phyloP scores from a whole-genome alignment of 1,140 invertebrate species.

The Heliothis subflexa region DNA sequence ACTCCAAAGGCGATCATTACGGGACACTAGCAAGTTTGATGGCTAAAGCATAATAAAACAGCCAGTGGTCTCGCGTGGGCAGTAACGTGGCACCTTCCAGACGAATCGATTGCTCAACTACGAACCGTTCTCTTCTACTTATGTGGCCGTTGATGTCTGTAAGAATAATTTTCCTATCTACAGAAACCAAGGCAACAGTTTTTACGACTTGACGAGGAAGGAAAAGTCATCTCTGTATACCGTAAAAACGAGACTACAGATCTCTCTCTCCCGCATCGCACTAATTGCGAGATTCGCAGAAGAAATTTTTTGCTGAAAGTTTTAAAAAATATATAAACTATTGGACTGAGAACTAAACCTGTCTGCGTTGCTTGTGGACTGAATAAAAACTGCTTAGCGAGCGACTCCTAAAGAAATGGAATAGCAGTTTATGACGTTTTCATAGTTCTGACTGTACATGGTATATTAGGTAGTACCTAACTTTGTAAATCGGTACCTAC shows the following conservation, averaged over 20 bases:
- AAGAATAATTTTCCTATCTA: conserved; percentile 39
- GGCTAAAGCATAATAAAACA: conserved; percentile 36
- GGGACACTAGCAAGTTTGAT: conserved; percentile 29
- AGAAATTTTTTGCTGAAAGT: conserved; percentile 26
- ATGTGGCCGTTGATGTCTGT: conserved; percentile 2
- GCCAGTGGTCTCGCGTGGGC: conserved; percentile 21
- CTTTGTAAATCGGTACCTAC: too few relatives aligned
- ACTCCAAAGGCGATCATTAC: conserved; percentile 7
- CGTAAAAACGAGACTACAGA: conserved; percentile 11
- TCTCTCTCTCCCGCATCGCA: conserved; percentile 10
- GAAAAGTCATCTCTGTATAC: conserved; percentile 11
- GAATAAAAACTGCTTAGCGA: background rate
- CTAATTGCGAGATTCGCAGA: conserved; percentile 41
- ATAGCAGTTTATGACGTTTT: background rate
- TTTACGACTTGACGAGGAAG: conserved; percentile 13
- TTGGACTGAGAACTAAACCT: background rate
- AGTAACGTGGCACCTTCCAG: conserved; percentile 32
- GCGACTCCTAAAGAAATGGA: background rate
- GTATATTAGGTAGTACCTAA: too few relatives aligned
- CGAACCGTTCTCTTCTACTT: conserved; percentile 1
- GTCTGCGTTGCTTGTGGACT: conserved; percentile 4
- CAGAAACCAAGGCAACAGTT: conserved; percentile 2
- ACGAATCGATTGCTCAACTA: conserved; percentile 35
- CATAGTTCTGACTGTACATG: too few relatives aligned
- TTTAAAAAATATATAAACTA: conserved; percentile 26